Evolutionary conservation across 2,797 vertebrate genomes (phyloP).

Genomic region (Arremon brunneinucha): DNA sequence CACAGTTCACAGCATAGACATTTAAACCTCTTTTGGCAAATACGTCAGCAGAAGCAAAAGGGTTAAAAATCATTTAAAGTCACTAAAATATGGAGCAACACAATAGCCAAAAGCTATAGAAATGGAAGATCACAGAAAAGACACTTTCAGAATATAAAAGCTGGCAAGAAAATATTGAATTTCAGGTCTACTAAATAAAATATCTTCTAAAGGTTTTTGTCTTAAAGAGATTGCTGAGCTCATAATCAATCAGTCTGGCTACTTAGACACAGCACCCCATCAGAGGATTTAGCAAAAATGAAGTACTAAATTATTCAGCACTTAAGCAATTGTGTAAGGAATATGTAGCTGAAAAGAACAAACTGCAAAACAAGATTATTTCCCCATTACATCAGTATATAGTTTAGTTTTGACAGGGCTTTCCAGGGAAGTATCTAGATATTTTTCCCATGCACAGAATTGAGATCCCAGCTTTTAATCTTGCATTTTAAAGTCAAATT

Average conservation of each 20-base stretch:
- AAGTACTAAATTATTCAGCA: slow-evolving; percentile 38
- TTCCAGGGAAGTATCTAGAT: neutral
- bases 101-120: neutral
- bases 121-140: neutral
- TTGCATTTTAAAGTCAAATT: neutral
- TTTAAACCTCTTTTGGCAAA: neutral
- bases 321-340: neutral
- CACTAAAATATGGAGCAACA: neutral
- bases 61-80: neutral
- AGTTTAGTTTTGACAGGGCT: neutral
- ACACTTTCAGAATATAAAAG: neutral
- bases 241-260: slow-evolving; percentile 19
- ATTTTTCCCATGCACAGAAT: neutral
- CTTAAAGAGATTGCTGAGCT: neutral
- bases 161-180: neutral
- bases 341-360: neutral
- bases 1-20: neutral
- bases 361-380: neutral
- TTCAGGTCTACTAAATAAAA: neutral
- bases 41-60: neutral
- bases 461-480: neutral
- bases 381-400: neutral
- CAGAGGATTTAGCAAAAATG: neutral
- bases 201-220: neutral
- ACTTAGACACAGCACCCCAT: neutral